These are phyloP conservation scores for Larimichthys polyactis DNA, from an alignment of 2,113 vertebrate species.

Conservation along the genomic window DNA sequence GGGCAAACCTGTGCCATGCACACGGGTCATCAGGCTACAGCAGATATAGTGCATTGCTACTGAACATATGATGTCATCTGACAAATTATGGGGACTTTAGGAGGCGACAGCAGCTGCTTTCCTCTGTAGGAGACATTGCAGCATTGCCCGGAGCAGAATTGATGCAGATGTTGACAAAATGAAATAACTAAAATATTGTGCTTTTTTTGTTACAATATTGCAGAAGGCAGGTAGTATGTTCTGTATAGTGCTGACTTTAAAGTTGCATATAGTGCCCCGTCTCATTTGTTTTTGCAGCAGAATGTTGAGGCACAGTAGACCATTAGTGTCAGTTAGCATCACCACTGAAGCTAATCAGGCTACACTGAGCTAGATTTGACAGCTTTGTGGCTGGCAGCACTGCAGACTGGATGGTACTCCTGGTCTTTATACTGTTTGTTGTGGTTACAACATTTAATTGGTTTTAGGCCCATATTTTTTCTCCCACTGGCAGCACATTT, in stretches of 20 bases:
- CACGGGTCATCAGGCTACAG: background rate
- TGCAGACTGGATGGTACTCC: background rate
- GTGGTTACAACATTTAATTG: background rate
- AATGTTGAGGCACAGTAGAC: slow-evolving; percentile 15
- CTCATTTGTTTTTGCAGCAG: slow-evolving; percentile 14
- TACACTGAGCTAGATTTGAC: slow-evolving; percentile 38
- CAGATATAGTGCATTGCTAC: background rate
- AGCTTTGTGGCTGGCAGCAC: slow-evolving; percentile 27
- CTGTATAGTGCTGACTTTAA: background rate
- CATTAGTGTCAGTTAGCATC: slow-evolving; percentile 59
- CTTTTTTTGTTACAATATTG: slow-evolving; percentile 2
- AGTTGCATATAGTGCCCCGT: background rate
- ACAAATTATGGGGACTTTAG: slow-evolving; percentile 5
- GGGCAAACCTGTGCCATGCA: background rate
- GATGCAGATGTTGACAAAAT: slow-evolving; percentile 19
- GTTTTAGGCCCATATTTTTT: background rate
- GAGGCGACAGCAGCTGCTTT: slow-evolving; percentile 20
- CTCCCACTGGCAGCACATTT: background rate
- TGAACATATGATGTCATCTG: too few relatives aligned
- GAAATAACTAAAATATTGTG: slow-evolving; percentile 5
- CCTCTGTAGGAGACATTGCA: slow-evolving; percentile 16
- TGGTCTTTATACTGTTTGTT: background rate
- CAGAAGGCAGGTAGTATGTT: background rate
- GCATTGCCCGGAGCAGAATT: slow-evolving; percentile 3
- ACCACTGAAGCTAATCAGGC: slow-evolving; percentile 38